Conservation (phyloP, 1,140 invertebrate species). For the Apolygus lucorum region DNA sequence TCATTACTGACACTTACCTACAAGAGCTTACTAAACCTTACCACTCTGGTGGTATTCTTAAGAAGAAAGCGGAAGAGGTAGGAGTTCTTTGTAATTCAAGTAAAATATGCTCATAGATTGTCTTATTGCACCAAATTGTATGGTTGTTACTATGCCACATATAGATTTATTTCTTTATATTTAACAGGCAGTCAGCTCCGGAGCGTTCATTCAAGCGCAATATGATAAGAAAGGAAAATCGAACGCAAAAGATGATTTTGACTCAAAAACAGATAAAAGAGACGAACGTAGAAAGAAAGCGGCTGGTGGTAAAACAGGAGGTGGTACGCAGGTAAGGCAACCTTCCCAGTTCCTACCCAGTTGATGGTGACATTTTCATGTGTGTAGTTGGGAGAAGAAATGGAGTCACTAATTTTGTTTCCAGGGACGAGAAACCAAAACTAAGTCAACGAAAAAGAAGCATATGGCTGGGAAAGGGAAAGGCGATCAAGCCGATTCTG, state of each 20-base stretch:
- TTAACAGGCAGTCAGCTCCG: slow-evolving; percentile 33
- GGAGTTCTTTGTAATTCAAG: neutral
- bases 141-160: no score
- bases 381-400: no score
- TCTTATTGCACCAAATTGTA: no score
- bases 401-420: slow-evolving; percentile 20
- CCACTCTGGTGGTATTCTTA: slow-evolving; percentile 47
- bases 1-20: slow-evolving; percentile 52
- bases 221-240: slow-evolving; percentile 38
- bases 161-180: slow-evolving; percentile 19
- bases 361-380: no score
- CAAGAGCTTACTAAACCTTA: slow-evolving; percentile 60
- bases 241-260: slow-evolving; percentile 42
- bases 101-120: no score
- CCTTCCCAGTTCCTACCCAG: no score
- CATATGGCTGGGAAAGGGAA: slow-evolving; percentile 45
- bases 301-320: slow-evolving; percentile 71
- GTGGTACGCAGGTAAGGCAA: slow-evolving; percentile 67
- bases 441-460: slow-evolving; percentile 80
- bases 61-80: slow-evolving; percentile 60
- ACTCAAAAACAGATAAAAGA: slow-evolving; percentile 62
- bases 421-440: slow-evolving; percentile 85
- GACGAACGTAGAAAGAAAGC: slow-evolving; percentile 86
- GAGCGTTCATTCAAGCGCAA: slow-evolving; percentile 35
- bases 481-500: slow-evolving; percentile 49